Percentiles rank a stretch among this genome's conserved stretches.
These are phyloP conservation scores for Columbina picui DNA, from an alignment of 2,113 vertebrate genomes.

Conservation along the genomic window DNA sequence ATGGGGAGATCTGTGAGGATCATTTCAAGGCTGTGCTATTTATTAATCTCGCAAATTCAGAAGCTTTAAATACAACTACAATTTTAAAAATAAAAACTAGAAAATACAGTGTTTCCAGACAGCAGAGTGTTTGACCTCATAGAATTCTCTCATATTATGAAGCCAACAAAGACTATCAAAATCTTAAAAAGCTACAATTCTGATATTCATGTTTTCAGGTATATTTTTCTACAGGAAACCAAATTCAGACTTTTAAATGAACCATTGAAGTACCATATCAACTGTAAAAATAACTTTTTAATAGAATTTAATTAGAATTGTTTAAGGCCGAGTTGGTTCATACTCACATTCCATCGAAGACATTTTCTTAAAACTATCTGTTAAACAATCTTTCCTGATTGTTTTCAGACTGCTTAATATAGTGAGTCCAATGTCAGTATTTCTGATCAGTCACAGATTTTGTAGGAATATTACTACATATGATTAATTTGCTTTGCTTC, in stretches of 20 bases:
- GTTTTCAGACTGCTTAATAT: neutral
- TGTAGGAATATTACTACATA: neutral
- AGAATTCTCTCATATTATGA: neutral
- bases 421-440: neutral
- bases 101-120: neutral
- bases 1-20: neutral
- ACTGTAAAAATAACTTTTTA: neutral
- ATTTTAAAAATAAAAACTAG: neutral
- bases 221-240: neutral
- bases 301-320: neutral
- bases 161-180: neutral
- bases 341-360: neutral
- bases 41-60: neutral
- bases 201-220: neutral
- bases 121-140: neutral
- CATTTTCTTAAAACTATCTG: neutral
- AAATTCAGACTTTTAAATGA: neutral
- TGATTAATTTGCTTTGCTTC: neutral
- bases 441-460: neutral
- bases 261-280: neutral
- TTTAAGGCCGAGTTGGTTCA: neutral
- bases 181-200: neutral
- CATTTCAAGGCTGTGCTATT: neutral
- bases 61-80: neutral
- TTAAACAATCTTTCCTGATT: neutral